phyloP scores from a whole-genome alignment of 2,797 vertebrate species.

The Tapera naevia region DNA sequence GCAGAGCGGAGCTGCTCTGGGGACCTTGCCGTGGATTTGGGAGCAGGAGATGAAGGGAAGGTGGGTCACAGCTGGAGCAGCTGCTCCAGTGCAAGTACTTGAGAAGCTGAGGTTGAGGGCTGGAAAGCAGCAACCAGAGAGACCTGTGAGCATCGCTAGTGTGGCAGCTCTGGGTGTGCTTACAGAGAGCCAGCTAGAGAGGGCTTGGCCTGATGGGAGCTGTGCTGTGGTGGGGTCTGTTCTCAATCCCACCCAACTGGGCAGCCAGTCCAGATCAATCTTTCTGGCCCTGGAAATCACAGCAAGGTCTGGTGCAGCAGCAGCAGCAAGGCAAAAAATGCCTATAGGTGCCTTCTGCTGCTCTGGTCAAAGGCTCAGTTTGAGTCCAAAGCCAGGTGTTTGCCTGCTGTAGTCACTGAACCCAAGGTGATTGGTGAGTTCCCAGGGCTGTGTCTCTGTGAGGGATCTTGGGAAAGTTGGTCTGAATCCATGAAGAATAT shows the following conservation, averaged over 20 bases:
- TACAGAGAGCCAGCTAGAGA: background rate
- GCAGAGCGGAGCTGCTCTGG: fast-evolving
- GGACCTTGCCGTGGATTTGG: fast-evolving
- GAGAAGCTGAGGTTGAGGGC: background rate
- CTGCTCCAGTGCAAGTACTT: background rate
- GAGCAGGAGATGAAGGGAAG: fast-evolving
- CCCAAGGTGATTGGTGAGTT: fast-evolving
- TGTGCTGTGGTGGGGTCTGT: background rate
- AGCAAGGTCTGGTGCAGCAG: background rate
- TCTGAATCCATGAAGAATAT: background rate
- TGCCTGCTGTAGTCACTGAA: background rate
- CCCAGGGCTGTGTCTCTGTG: background rate
- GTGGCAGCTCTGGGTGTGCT: fast-evolving
- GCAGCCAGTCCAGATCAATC: background rate
- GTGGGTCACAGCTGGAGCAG: background rate
- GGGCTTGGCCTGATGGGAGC: background rate
- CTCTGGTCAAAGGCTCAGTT: background rate
- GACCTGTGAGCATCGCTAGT: fast-evolving
- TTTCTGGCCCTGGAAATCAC: background rate
- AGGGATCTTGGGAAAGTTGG: background rate
- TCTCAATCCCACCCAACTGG: background rate
- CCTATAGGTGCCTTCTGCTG: background rate
- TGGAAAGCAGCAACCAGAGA: background rate
- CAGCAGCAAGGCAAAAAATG: background rate
- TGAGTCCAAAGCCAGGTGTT: background rate